phyloP scores from a whole-genome alignment of 2,797 vertebrate species.

The Poeciliopsis turneri region DNA sequence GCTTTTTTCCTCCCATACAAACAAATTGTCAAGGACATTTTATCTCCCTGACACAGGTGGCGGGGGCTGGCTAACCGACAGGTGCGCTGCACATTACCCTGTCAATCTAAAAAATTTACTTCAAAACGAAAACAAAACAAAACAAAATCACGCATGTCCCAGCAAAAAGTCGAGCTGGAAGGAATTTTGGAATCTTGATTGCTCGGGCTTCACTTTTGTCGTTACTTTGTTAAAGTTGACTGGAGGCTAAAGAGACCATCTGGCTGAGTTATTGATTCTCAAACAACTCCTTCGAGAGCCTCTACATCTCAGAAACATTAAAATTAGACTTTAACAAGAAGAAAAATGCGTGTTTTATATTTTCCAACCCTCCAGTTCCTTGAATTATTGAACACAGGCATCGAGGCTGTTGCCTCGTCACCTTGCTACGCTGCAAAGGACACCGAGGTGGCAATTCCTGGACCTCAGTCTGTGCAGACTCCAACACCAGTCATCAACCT shows the following conservation, averaged over 20 bases:
- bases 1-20: constrained; percentile 48
- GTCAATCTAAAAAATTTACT: constrained; percentile 51
- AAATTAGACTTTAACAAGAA: constrained; percentile 22
- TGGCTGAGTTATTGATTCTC: constrained; percentile 16
- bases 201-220: constrained; percentile 15
- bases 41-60: constrained; percentile 51
- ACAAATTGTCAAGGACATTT: constrained; percentile 58
- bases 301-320: constrained; percentile 8
- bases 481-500: constrained; percentile 66
- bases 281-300: constrained; percentile 7
- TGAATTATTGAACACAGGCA: constrained; percentile 26
- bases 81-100: constrained; percentile 37
- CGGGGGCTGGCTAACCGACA: constrained; percentile 30
- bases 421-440: constrained; percentile 42
- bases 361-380: neutral
- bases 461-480: constrained; percentile 52
- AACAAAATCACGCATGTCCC: constrained; percentile 32
- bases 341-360: constrained; percentile 6
- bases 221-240: constrained; percentile 21
- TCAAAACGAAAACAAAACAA: constrained; percentile 42
- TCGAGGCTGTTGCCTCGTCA: constrained; percentile 22
- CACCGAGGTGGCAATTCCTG: constrained; percentile 31
- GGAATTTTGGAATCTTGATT: constrained; percentile 11
- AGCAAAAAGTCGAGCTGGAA: constrained; percentile 16
- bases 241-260: constrained; percentile 3